phyloP scores from a whole-genome alignment of 92 coral and sea anemone species.

The Porites rus region DNA sequence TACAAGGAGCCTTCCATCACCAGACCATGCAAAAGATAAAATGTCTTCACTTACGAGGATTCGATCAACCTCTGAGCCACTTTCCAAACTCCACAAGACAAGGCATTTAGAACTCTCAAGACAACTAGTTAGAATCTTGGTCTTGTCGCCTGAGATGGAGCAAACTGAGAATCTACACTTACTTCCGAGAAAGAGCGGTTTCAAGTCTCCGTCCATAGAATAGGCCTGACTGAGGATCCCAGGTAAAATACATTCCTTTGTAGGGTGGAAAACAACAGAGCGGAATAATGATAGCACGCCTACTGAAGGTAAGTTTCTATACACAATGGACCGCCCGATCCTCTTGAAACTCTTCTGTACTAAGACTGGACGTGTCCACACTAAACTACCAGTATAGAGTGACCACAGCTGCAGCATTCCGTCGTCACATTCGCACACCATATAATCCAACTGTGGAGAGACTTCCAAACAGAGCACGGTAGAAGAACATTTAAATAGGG shows the following conservation, averaged over 20 bases:
- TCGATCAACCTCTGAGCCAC: conserved; percentile 17
- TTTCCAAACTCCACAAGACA: conserved; percentile 30
- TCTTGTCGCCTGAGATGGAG: conserved; percentile 31
- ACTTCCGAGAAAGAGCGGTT: conserved; percentile 22
- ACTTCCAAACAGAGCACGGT: conserved; percentile 21
- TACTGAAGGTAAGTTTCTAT: too few species aligned
- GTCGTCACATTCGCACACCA: conserved; percentile 32
- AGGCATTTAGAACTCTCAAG: neutral
- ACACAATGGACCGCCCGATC: neutral
- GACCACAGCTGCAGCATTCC: conserved; percentile 27
- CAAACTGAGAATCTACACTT: conserved; percentile 23
- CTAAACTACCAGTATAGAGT: conserved; percentile 4
- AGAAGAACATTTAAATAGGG: conserved; percentile 4
- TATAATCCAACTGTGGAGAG: conserved; percentile 15
- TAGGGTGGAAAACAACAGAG: conserved; percentile 34
- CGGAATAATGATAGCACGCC: neutral
- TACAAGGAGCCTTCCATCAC: conserved; percentile 6
- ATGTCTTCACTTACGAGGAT: conserved; percentile 1
- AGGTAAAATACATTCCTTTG: conserved; percentile 12
- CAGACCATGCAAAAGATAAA: conserved; percentile 39
- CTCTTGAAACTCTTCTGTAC: neutral
- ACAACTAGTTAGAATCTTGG: conserved; percentile 21
- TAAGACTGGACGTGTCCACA: conserved; percentile 23
- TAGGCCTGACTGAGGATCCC: conserved; percentile 37
- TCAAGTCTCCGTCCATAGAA: conserved; percentile 14